Percentiles rank a stretch among this genome's conserved stretches.
Conservation (phyloP, 2,888 invertebrate genomes). For the Malthinus seriepunctatus region DNA sequence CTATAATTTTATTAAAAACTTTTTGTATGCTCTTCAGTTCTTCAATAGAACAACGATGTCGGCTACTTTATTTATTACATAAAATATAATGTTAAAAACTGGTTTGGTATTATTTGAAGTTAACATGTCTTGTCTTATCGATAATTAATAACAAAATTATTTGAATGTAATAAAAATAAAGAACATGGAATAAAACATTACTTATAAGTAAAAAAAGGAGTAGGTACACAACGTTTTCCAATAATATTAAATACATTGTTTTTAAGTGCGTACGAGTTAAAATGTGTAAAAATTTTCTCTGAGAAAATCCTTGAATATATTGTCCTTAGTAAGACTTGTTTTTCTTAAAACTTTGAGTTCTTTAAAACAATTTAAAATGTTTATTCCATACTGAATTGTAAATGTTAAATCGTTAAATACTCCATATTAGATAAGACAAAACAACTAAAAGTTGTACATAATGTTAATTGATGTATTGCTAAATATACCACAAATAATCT, state of each 20-base stretch:
- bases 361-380: too few species aligned
- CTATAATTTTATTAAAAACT: too few species aligned
- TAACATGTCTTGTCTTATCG: constrained; percentile 2
- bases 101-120: constrained; percentile 9
- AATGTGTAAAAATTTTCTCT: constrained; percentile 20
- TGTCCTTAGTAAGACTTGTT: neutral
- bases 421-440: too few species aligned
- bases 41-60: neutral
- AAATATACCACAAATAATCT: too few species aligned
- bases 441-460: too few species aligned
- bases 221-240: constrained; percentile 4
- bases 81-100: constrained; percentile 4
- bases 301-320: constrained; percentile 19
- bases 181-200: constrained; percentile 17
- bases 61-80: constrained; percentile 2
- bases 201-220: constrained; percentile 3
- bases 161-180: constrained; percentile 19
- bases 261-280: constrained; percentile 14
- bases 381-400: too few species aligned
- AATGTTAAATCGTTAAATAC: too few species aligned
- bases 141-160: constrained; percentile 20
- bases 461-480: too few species aligned
- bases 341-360: too few species aligned
- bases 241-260: constrained; percentile 5
- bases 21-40: too few species aligned